Evolutionary conservation across 2,888 invertebrate genomes (phyloP).

Genomic region (Drosophila birchii): DNA sequence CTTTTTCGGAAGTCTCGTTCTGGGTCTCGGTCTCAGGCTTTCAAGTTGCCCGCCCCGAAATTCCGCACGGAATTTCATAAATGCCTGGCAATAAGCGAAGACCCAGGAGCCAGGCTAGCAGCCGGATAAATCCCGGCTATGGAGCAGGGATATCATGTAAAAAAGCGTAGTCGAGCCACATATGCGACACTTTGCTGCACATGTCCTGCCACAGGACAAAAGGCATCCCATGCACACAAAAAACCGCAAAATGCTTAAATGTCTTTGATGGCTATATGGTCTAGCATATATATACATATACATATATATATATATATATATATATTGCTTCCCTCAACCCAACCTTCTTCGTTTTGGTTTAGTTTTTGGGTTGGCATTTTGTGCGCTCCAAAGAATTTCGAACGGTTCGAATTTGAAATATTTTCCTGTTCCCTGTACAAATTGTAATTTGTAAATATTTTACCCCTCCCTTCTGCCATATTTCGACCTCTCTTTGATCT

Average conservation of each 20-base stretch:
- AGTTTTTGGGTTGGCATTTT: slow-evolving; percentile 62
- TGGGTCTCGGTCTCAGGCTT: slow-evolving; percentile 38
- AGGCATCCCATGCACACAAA: slow-evolving; percentile 50
- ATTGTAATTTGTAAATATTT: slow-evolving; percentile 45
- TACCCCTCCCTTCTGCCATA: neutral
- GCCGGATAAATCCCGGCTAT: slow-evolving; percentile 53
- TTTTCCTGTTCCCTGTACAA: slow-evolving; percentile 55
- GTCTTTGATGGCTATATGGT: slow-evolving; percentile 75
- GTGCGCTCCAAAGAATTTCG: slow-evolving; percentile 69
- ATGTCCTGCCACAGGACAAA: slow-evolving; percentile 59
- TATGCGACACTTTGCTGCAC: slow-evolving; percentile 58
- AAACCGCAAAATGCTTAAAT: slow-evolving; percentile 81
- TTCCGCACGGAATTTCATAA: slow-evolving; percentile 76
- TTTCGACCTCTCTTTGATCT: slow-evolving; percentile 47
- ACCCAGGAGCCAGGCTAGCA: slow-evolving; percentile 32
- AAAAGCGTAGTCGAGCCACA: slow-evolving; percentile 53
- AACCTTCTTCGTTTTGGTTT: slow-evolving; percentile 20
- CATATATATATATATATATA: neutral
- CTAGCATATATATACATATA: slow-evolving; percentile 12
- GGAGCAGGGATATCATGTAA: slow-evolving; percentile 26
- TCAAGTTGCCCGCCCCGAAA: slow-evolving; percentile 59
- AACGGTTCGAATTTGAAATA: slow-evolving; percentile 71
- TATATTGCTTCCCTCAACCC: slow-evolving; percentile 7
- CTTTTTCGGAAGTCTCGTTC: slow-evolving; percentile 18
- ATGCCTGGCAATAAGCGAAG: slow-evolving; percentile 62